A percentile compares a stretch with the other conserved stretches of the same genome.
Conservation (phyloP, 2,888 invertebrate genomes). For the Scaptomyza tumidula region DNA sequence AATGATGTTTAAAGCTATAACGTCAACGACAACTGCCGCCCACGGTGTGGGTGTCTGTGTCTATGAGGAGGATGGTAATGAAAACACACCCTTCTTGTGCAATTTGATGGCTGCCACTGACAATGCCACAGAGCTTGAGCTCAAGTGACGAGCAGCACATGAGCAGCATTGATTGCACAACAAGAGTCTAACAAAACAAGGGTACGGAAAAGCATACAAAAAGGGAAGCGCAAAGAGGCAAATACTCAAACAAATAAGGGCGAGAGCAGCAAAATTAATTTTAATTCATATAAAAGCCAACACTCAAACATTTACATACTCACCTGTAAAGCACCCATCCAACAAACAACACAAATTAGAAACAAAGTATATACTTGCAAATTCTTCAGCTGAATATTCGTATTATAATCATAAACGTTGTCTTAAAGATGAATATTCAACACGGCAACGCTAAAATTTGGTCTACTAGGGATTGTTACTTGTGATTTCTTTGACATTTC, state of each 20-base stretch:
- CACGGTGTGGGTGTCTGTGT: constrained; percentile 3
- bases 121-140: constrained; percentile 23
- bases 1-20: constrained; percentile 24
- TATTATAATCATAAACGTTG: constrained; percentile 10
- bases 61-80: constrained; percentile 2
- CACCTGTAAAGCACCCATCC: neutral
- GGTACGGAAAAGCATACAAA: neutral
- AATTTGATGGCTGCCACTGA: constrained; percentile 30
- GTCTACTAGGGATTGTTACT: constrained; percentile 13
- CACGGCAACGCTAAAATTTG: constrained; percentile 5
- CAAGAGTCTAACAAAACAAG: neutral
- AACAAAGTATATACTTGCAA: neutral
- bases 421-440: constrained; percentile 14
- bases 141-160: constrained; percentile 17
- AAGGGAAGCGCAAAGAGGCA: neutral
- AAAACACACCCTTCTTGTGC: constrained; percentile 26
- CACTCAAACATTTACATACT: neutral
- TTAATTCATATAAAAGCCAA: constrained; percentile 26
- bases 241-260: neutral
- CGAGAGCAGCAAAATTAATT: constrained; percentile 28
- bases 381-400: neutral
- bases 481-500: constrained; percentile 36
- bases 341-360: neutral
- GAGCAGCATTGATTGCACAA: constrained; percentile 21
- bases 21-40: constrained; percentile 5